A percentile compares a stretch with the other conserved stretches of the same genome.
Evolutionary conservation across 2,888 invertebrate genomes (phyloP).

Genomic region (Hydrotaea cyrtoneurina): DNA sequence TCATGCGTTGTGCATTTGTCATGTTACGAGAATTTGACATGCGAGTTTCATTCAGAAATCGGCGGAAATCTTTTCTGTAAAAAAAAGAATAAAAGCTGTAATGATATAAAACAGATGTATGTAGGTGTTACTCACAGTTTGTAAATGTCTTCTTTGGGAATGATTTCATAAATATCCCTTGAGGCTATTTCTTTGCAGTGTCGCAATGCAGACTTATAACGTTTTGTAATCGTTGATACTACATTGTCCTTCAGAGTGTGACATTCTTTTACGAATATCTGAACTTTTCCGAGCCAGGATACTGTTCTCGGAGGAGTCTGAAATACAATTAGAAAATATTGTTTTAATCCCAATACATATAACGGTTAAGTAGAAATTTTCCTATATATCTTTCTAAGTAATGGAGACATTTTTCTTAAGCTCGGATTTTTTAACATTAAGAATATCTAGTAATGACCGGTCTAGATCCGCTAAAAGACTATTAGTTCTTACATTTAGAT

Average conservation of each 20-base stretch:
- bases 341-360: neutral
- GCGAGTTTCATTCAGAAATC: neutral
- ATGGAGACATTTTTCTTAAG: too few relatives aligned
- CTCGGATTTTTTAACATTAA: too few relatives aligned
- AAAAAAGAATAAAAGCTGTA: neutral
- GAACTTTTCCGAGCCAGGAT: neutral
- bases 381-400: too few relatives aligned
- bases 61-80: constrained; percentile 52
- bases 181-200: constrained; percentile 63
- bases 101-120: neutral
- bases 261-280: neutral
- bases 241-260: neutral
- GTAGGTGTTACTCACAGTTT: constrained; percentile 67
- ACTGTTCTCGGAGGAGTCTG: constrained; percentile 12
- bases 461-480: too few relatives aligned
- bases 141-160: constrained; percentile 65
- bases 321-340: neutral
- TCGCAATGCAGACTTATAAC: constrained; percentile 65
- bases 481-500: too few relatives aligned
- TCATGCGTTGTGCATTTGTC: constrained; percentile 18
- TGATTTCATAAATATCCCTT: constrained; percentile 45
- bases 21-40: neutral
- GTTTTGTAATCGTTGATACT: neutral
- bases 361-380: too few relatives aligned
- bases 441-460: too few relatives aligned